phyloP scores from a whole-genome alignment of 2,888 invertebrate species.

The Orchesellides sinensis region DNA sequence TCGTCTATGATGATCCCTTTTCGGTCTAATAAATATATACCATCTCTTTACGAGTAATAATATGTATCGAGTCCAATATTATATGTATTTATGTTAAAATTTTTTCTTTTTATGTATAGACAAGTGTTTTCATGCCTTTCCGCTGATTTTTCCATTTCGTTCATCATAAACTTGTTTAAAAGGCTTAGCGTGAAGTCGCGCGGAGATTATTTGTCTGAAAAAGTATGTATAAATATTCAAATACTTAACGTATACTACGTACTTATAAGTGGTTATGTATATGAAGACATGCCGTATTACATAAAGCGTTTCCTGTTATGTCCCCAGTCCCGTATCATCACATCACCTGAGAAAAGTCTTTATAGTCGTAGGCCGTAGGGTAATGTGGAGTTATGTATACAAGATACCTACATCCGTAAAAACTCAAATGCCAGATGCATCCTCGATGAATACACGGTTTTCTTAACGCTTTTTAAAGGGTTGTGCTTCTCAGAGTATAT shows the following conservation, averaged over 20 bases:
- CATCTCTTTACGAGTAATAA: constrained; percentile 22
- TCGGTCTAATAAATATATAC: constrained; percentile 12
- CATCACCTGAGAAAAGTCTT: too few relatives aligned
- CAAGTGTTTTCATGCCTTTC: constrained; percentile 56
- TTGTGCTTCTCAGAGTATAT: neutral
- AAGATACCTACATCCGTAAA: neutral
- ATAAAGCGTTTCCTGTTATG: too few relatives aligned
- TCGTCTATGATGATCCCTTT: constrained; percentile 15
- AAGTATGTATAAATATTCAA: neutral
- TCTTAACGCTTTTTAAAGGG: too few relatives aligned
- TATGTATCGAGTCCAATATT: constrained; percentile 47
- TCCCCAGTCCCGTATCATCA: too few relatives aligned
- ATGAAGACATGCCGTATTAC: neutral
- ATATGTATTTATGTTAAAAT: constrained; percentile 21
- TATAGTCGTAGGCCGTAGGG: too few relatives aligned
- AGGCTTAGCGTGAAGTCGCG: constrained; percentile 42
- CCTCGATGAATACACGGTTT: neutral
- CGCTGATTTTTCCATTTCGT: constrained; percentile 13
- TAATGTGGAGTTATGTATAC: too few relatives aligned
- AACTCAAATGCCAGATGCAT: neutral
- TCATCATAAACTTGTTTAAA: constrained; percentile 39
- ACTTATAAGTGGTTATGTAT: neutral
- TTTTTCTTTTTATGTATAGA: constrained; percentile 13
- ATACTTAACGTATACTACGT: constrained; percentile 12
- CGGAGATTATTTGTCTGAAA: neutral